Evolutionary conservation across 2,113 vertebrate species (phyloP), one percentile per base, ranked within the genome.

Genomic region (Gobiocypris rarus): DNA sequence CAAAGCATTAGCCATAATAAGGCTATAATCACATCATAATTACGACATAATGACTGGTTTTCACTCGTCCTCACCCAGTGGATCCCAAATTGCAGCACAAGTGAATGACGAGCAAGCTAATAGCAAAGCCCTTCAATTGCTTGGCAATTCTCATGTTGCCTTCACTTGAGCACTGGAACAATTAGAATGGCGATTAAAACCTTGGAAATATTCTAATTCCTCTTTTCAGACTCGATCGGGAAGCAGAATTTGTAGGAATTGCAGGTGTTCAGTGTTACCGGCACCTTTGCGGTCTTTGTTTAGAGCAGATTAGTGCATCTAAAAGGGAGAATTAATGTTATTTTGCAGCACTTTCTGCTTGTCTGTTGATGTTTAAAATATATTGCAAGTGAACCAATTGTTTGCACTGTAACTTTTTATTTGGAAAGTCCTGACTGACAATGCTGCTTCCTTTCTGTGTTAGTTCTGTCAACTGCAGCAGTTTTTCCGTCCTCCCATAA

Each of bases 21-120:
- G 86, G 86, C 82, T 88, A 85, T 85, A 88, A 88, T 88, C 85
- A 87, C 83, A 83, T 87, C 81, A 80, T 86, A 88, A 88, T 88
- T 86, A 88, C 15, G 63, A 71, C 22, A 69, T 88, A 86, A 88
- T 86, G 85, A 82, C 79, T 82, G 85, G 69, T 83, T 85, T 84
- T 83, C 67, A 38, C 79, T 85, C 67, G 63, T 76, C 75, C 78
- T 82, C 34, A 56, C 71, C 52, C 86, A 77, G 77, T 65, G 71
- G 77, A 74, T 78, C 74, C 83, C 67, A 50, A 54, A 70, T 82
- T 82, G 78, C 86, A 82, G 28, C 83, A 71, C 52, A 34, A 82
- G 83, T 81, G 48, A 85, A 79, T 82, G 80, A 85, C 71, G 80
- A 79, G 80, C 58, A 65, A 59, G 74, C 82, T 87, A 84, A 87